A percentile compares a stretch with the other conserved stretches of the same genome.
phyloP scores from a whole-genome alignment of 2,888 invertebrate genomes.

The Sthenelais limicola region DNA sequence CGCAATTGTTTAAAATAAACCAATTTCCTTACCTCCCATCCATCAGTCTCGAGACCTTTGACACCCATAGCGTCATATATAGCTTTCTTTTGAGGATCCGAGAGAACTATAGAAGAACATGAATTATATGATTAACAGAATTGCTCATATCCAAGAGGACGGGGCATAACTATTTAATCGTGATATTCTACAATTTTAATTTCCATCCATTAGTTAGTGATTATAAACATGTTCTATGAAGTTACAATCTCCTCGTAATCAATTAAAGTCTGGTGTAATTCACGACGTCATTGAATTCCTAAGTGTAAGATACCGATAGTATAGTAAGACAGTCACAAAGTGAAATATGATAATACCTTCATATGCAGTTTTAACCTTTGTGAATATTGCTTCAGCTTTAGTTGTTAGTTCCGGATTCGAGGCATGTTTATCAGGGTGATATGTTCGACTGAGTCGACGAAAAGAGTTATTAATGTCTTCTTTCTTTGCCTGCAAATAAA shows the following conservation, averaged over 20 bases:
- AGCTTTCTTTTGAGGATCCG: constrained; percentile 92
- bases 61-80: constrained; percentile 94
- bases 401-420: constrained; percentile 82
- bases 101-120: constrained; percentile 79
- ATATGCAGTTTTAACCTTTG: constrained; percentile 88
- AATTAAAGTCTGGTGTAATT: too few relatives aligned
- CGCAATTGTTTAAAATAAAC: not conserved
- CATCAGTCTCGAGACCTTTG: constrained; percentile 92
- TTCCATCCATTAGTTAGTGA: too few relatives aligned
- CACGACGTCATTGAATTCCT: too few relatives aligned
- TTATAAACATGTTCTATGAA: too few relatives aligned
- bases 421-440: constrained; percentile 97
- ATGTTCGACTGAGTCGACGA: constrained; percentile 89
- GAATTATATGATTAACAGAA: too few relatives aligned
- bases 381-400: constrained; percentile 91
- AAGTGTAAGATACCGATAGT: too few relatives aligned
- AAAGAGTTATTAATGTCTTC: constrained; percentile 97
- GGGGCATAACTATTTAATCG: too few relatives aligned
- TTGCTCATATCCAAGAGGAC: too few relatives aligned
- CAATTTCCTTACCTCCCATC: constrained; percentile 91
- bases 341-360: constrained; percentile 78
- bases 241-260: too few relatives aligned
- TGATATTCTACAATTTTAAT: too few relatives aligned
- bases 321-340: too few relatives aligned
- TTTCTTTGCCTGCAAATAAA: constrained; percentile 81